phyloP scores from a whole-genome alignment of 2,888 invertebrate species.

The Pseudolycoriella hygida region DNA sequence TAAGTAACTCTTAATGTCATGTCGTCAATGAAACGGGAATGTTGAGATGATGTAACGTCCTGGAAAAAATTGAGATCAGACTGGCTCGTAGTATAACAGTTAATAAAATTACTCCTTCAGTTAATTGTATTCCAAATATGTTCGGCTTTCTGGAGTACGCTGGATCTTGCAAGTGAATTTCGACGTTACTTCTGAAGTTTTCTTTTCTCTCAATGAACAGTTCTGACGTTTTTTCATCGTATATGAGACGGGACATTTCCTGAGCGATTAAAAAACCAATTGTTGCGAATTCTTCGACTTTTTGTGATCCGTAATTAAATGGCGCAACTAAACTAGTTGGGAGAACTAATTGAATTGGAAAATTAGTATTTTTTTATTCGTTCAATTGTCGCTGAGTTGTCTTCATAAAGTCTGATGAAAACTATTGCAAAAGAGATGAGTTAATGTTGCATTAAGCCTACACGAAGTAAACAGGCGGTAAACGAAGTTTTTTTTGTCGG shows the following conservation, averaged over 20 bases:
- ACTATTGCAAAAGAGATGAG: too few relatives aligned
- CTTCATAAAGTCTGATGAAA: too few relatives aligned
- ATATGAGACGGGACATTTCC: background rate
- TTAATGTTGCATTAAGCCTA: too few relatives aligned
- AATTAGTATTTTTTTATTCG: too few relatives aligned
- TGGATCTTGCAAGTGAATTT: background rate
- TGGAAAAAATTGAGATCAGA: background rate
- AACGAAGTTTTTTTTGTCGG: too few relatives aligned
- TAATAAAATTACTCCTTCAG: background rate
- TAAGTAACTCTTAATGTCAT: background rate
- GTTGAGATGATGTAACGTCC: background rate
- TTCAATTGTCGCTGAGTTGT: too few relatives aligned
- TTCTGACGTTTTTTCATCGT: background rate
- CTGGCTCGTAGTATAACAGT: background rate
- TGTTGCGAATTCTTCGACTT: background rate
- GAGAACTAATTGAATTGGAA: too few relatives aligned
- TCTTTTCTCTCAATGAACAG: background rate
- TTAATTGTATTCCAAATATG: background rate
- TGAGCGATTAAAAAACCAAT: background rate
- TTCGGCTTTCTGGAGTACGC: background rate
- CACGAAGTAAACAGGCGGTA: too few relatives aligned
- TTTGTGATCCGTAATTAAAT: background rate
- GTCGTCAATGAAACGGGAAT: constrained; percentile 1
- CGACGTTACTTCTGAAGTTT: background rate
- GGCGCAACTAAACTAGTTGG: background rate